Percentiles rank a stretch among this genome's conserved stretches.
Conservation (phyloP, 2,797 vertebrate genomes). For the Falco cherrug region DNA sequence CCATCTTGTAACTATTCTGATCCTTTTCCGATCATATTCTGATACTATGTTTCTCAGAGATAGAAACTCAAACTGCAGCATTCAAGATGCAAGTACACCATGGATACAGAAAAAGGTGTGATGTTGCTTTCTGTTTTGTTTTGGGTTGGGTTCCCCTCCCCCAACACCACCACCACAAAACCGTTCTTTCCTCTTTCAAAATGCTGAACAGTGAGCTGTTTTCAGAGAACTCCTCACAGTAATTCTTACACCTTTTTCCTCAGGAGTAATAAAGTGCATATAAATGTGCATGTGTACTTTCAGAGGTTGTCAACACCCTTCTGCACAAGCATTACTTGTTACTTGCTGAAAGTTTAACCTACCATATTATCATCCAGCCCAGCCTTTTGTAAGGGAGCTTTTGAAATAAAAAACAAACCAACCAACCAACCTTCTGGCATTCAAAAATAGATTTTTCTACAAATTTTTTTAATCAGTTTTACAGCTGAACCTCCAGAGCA, state of each 20-base stretch:
- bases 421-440: neutral
- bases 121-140: accelerated
- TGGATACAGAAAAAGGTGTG: neutral
- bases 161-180: neutral
- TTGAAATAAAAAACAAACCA: neutral
- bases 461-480: neutral
- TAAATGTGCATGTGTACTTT: neutral
- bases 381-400: neutral
- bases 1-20: neutral
- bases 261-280: neutral
- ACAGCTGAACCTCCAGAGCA: neutral
- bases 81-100: neutral
- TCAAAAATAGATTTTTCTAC: neutral
- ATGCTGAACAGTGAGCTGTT: neutral
- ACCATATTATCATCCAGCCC: neutral
- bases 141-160: accelerated
- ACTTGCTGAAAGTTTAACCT: neutral
- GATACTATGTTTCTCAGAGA: neutral
- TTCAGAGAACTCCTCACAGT: neutral
- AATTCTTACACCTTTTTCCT: neutral
- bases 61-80: neutral
- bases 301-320: neutral
- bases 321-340: neutral
- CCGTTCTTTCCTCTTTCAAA: neutral
- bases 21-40: too few species aligned